Conservation (phyloP, 37 sponge, comb jelly and placozoan genomes). For the Halichondria panicea region DNA sequence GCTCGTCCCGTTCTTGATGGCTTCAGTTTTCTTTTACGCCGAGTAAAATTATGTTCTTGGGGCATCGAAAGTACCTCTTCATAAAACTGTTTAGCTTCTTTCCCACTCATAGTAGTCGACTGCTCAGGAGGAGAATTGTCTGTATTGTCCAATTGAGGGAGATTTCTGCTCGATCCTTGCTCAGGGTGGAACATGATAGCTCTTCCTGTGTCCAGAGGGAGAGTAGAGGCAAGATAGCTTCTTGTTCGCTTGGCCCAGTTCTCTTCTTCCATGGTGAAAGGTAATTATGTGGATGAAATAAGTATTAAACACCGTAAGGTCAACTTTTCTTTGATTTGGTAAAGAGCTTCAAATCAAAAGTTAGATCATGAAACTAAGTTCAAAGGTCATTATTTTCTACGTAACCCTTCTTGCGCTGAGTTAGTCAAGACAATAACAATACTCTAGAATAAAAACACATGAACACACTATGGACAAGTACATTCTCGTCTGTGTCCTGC, state of each 20-base stretch:
- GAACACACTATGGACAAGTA: background rate
- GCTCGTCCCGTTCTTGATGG: background rate
- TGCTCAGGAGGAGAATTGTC: too few relatives aligned
- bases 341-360: background rate
- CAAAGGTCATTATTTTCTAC: too few relatives aligned
- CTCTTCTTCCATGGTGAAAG: too few relatives aligned
- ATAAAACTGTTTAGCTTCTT: slow-evolving; percentile 64
- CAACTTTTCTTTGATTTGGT: background rate
- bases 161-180: too few relatives aligned
- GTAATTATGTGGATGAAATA: too few relatives aligned
- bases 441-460: background rate
- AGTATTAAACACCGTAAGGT: too few relatives aligned
- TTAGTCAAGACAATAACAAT: background rate
- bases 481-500: background rate
- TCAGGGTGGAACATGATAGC: slow-evolving; percentile 37
- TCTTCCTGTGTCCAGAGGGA: slow-evolving; percentile 29
- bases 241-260: too few relatives aligned
- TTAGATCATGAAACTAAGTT: too few relatives aligned
- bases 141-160: too few relatives aligned
- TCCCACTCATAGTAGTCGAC: slow-evolving; percentile 46
- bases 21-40: background rate
- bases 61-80: slow-evolving; percentile 43
- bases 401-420: background rate
- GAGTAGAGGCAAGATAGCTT: background rate
- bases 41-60: too few relatives aligned